Base-by-base conservation (phyloP, 1,140 invertebrate species). In the Mactra quadrangularis region DNA sequence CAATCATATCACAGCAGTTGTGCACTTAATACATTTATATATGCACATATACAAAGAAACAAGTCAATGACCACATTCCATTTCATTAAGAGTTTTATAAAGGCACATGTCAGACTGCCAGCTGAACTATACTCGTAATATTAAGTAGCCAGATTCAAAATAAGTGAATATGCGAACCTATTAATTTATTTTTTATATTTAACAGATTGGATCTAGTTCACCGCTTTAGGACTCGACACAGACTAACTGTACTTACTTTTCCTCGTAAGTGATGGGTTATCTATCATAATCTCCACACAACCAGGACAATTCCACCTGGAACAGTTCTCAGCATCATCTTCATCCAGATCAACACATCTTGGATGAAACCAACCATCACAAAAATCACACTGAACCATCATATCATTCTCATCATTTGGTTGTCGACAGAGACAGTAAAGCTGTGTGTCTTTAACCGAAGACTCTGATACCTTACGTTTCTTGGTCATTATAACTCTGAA, bases 371-470 rank as follows among this genome's bases (percentile, higher is more conserved):
- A 66, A 25, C 62, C 15, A 66, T 66, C 11, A 7, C 33, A 41
- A 22, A 41, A 25, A n/a, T n/a, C n/a, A n/a, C n/a, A n/a, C n/a
- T n/a, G n/a, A n/a, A 27, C 22, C 55, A 59, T 27, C 13, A 11
- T 13, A 22, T 17, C 25, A 11, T 17, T 59, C 25, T 27, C n/a
- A n/a, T n/a, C n/a, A n/a, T n/a, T n/a, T n/a, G 38, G 38, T n/a
- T 70, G 66, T 1, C 47, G 66, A 52, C 66, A 70, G 4, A 70
- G 13, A 68, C 64, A 68, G 3, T 68, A 68, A 19, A 68, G 41
- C 4, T 68, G 0, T 9, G 27, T 25, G 27, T 68, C 41, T 25
- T 68, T 68, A 0, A 19, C 64, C 19, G 41, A 17, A 59, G 0
- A 13, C 13, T 59, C 55, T 22, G 11, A 9, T 13, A 59, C 13